Percentiles rank a stretch among this genome's conserved stretches.
Conservation (phyloP, 2,888 invertebrate genomes). For the Ochropacha duplaris region DNA sequence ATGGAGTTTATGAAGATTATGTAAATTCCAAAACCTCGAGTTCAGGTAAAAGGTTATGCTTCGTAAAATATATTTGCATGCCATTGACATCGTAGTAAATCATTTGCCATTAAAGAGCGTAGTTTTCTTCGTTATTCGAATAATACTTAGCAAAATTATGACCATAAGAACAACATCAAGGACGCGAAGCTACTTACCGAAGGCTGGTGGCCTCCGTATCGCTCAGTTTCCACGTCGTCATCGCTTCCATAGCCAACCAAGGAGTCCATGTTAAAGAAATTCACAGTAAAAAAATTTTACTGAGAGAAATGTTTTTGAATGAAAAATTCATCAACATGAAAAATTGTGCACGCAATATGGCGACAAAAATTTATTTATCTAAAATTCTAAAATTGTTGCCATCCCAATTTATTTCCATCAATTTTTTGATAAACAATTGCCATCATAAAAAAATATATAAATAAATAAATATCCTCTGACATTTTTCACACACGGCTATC, state of each 20-base stretch:
- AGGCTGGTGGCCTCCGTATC: constrained; percentile 51
- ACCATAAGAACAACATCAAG: constrained; percentile 3
- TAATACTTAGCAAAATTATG: constrained; percentile 26
- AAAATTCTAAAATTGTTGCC: too few species aligned
- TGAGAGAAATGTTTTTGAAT: too few species aligned
- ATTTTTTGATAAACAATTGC: too few species aligned
- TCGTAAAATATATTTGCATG: neutral
- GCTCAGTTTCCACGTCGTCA: constrained; percentile 85
- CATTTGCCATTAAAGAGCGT: neutral
- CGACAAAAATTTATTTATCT: neutral
- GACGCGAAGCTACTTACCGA: constrained; percentile 55
- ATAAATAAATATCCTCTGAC: too few species aligned
- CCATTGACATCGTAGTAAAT: neutral
- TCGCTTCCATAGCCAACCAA: constrained; percentile 91
- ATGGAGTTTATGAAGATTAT: neutral
- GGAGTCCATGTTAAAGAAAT: constrained; percentile 87
- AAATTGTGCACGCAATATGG: neutral
- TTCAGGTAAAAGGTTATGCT: too few species aligned
- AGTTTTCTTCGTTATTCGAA: neutral
- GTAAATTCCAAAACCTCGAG: too few species aligned
- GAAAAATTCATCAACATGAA: neutral
- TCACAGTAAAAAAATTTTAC: too few species aligned
- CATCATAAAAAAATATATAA: too few species aligned
- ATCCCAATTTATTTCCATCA: too few species aligned
- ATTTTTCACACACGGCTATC: too few species aligned